Evolutionary conservation across 2,113 vertebrate species (phyloP).

Genomic region (Bubo bubo): DNA sequence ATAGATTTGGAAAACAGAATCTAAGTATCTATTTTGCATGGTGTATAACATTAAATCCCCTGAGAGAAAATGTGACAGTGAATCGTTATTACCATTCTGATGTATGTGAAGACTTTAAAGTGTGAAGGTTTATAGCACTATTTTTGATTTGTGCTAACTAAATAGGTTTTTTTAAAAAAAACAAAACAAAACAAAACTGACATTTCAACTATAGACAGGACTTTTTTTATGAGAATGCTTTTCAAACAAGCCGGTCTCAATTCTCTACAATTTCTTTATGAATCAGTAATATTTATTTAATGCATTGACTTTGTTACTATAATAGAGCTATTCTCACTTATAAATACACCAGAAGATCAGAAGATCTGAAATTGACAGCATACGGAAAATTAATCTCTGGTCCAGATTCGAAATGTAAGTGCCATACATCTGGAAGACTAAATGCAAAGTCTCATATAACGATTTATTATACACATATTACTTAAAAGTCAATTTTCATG

Average conservation of each 20-base stretch:
- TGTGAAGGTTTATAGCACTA: background rate
- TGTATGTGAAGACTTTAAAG: background rate
- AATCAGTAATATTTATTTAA: background rate
- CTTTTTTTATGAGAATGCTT: background rate
- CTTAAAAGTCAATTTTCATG: constrained; percentile 1
- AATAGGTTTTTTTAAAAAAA: background rate
- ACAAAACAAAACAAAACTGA: background rate
- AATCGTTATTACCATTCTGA: background rate
- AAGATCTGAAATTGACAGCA: background rate
- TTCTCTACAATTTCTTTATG: background rate
- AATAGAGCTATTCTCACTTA: background rate
- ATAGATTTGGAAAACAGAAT: background rate
- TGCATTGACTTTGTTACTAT: background rate
- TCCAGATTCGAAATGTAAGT: background rate
- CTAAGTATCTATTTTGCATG: background rate
- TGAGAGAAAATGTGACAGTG: background rate
- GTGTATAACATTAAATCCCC: background rate
- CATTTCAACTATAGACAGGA: background rate
- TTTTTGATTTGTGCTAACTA: background rate
- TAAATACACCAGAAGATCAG: background rate
- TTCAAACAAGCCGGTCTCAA: background rate
- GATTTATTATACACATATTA: background rate
- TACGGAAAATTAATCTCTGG: background rate
- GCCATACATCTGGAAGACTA: background rate
- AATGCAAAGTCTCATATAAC: background rate